These are phyloP conservation scores for Cuniculus paca DNA, from an alignment of 2,797 vertebrate species.

Conservation along the genomic window DNA sequence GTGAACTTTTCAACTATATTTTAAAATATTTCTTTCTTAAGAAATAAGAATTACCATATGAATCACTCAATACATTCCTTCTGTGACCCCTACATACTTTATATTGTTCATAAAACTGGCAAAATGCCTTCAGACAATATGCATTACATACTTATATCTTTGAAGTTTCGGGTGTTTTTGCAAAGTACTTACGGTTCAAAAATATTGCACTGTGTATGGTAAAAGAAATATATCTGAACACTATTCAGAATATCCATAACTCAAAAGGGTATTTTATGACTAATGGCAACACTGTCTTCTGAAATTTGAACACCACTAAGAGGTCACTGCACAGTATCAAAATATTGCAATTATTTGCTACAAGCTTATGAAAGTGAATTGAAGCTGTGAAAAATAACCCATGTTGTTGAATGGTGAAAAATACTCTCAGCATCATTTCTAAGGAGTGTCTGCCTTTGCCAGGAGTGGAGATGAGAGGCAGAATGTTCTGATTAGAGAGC, in stretches of 20 bases:
- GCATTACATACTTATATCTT: conserved; percentile 76
- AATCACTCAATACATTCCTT: conserved; percentile 64
- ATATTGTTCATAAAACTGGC: conserved; percentile 79
- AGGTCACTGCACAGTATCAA: conserved; percentile 71
- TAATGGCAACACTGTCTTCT: conserved; percentile 76
- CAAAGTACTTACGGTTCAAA: conserved; percentile 62
- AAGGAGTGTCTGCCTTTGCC: conserved; percentile 64
- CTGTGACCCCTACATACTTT: conserved; percentile 59
- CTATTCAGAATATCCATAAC: conserved; percentile 64
- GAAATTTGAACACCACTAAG: conserved; percentile 58
- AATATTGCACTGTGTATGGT: not conserved
- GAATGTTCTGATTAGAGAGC: conserved; percentile 66
- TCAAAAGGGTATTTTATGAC: conserved; percentile 79
- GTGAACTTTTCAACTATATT: conserved; percentile 63
- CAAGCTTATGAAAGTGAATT: conserved; percentile 51
- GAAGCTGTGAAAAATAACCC: conserved; percentile 51
- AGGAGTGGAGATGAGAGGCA: conserved; percentile 19
- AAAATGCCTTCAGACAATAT: conserved; percentile 82
- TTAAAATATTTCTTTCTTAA: conserved; percentile 63
- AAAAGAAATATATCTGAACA: conserved; percentile 43
- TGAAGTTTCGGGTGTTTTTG: conserved; percentile 70
- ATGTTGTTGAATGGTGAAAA: conserved; percentile 57
- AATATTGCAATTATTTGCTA: conserved; percentile 58
- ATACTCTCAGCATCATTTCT: not conserved
- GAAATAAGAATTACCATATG: conserved; percentile 61